A percentile compares a stretch with the other conserved stretches of the same genome.
phyloP scores from a whole-genome alignment of 2,888 invertebrate genomes.

The Ditylenchus weischeri region DNA sequence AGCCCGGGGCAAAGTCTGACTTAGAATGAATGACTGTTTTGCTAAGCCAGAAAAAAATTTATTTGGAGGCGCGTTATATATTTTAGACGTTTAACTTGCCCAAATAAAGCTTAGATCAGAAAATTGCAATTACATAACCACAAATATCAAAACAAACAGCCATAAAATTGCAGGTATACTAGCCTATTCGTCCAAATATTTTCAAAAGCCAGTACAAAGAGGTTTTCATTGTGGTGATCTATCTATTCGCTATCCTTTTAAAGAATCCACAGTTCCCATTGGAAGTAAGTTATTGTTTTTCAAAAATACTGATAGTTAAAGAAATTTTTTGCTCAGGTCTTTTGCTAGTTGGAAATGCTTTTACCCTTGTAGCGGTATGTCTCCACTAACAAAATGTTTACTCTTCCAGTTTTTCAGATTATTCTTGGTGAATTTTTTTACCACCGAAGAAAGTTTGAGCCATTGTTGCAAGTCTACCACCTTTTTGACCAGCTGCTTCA shows the following conservation, averaged over 20 bases:
- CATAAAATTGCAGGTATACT: too few relatives aligned
- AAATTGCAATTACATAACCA: too few relatives aligned
- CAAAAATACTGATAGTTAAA: neutral
- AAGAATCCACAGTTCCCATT: slow-evolving; percentile 63
- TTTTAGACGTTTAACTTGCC: too few relatives aligned
- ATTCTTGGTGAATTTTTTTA: slow-evolving; percentile 12
- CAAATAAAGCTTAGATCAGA: too few relatives aligned
- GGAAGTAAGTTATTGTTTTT: slow-evolving; percentile 28
- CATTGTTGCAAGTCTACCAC: slow-evolving; percentile 10
- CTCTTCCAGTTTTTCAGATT: slow-evolving; percentile 17
- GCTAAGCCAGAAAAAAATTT: too few relatives aligned
- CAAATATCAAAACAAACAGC: too few relatives aligned
- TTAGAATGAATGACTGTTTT: too few relatives aligned
- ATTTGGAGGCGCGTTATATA: too few relatives aligned
- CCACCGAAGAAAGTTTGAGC: slow-evolving; percentile 7
- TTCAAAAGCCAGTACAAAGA: slow-evolving; percentile 58
- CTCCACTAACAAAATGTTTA: too few relatives aligned
- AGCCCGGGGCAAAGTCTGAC: too few relatives aligned
- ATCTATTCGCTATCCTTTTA: slow-evolving; percentile 79
- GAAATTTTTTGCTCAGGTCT: neutral
- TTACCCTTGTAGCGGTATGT: too few relatives aligned
- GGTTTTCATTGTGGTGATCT: slow-evolving; percentile 95
- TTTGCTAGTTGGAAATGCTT: slow-evolving; percentile 4
- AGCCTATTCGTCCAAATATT: too few relatives aligned
- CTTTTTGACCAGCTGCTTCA: slow-evolving; percentile 2